Evolutionary conservation across 2,113 vertebrate species (phyloP).

Genomic region (Hippopotamus amphibius): DNA sequence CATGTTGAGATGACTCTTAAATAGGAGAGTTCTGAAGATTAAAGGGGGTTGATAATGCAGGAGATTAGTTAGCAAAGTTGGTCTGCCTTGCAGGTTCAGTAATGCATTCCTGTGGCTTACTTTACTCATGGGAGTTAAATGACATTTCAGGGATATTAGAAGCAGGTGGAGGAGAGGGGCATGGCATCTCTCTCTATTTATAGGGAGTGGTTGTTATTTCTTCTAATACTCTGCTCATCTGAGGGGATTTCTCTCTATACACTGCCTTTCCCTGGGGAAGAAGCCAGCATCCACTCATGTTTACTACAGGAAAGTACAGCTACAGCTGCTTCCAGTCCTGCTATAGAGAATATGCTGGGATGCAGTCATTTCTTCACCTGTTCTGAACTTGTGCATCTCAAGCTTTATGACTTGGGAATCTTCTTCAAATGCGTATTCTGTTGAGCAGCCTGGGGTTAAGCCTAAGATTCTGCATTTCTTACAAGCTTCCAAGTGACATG

Average conservation of each 20-base stretch:
- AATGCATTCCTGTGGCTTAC: background rate
- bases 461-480: background rate
- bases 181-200: background rate
- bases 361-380: background rate
- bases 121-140: background rate
- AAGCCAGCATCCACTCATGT: background rate
- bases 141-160: constrained; percentile 13
- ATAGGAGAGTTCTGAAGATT: background rate
- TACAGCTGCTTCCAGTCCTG: background rate
- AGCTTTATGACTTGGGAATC: background rate
- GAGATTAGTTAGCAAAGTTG: no score
- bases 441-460: background rate
- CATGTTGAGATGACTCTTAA: background rate
- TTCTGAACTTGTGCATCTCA: background rate
- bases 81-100: background rate
- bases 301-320: rapidly evolving
- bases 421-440: background rate
- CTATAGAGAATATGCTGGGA: rapidly evolving
- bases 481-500: rapidly evolving
- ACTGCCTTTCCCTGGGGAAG: background rate
- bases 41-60: background rate
- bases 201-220: constrained; percentile 6
- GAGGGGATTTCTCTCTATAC: background rate
- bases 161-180: background rate
- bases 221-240: background rate